Base-by-base conservation (phyloP, 2,888 invertebrate species). In the Cepaea hortensis region DNA sequence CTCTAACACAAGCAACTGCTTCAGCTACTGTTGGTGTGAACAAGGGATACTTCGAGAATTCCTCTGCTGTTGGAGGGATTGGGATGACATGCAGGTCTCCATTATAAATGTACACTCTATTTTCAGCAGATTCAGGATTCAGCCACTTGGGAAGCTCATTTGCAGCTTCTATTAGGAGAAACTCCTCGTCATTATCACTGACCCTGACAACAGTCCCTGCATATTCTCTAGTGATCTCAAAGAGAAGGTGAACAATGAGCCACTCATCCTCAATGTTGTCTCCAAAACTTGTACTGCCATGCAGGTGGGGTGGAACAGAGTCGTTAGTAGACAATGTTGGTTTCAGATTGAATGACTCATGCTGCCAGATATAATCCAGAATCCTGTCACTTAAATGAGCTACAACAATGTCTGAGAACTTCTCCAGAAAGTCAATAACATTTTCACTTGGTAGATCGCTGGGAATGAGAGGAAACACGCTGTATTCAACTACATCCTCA, bases 181-280 rank as follows among this genome's bases (percentile, higher is more conserved):
- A 98, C 94, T 98, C 98, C 7, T 98, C 98, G 95, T 99, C 98
- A 89, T 96, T 96, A 95, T 99, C 99, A 89, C 96, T 95, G 15
- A 98, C 95, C 93, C 97, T 94, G 68, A 95, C 96, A 89, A 98
- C 96, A 65, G 97, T 94, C 88, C 96, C 96, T n/a, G 96, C 95
- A 90, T 97, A 96, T 90, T 95, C 95, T 93, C 96, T 96, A 15
- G 97, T 97, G 87, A 98, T 95, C 93, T 97, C 96, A 88, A 96
- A 95, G 83, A 98, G 94, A 65, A 98, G 94, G 94, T 96, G 96
- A 0, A 98, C 97, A 92, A 98, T 96, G 93, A 98, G 98, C 98
- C 98, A 99, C 95, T 99, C 99, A 95, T 99, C 98, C 93, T 98
- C 97, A 90, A 98, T 96, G 93, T 98, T 98, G 91, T 98, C 98